Conservation (phyloP, 1,140 invertebrate species). For the Zaprionus gabonicus region DNA sequence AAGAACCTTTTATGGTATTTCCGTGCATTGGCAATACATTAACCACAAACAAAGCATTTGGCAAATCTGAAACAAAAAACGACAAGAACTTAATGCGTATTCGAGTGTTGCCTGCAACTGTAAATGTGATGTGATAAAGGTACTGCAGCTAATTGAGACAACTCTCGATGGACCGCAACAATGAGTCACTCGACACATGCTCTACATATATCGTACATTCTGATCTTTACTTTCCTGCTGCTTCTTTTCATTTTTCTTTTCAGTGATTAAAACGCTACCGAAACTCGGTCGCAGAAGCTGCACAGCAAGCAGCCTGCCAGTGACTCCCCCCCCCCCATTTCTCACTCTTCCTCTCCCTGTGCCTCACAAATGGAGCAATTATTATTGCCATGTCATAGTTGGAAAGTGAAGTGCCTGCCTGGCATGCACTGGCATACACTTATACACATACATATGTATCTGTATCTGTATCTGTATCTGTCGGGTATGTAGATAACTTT, state of each 20-base stretch:
- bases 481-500: constrained; percentile 58
- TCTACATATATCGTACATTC: constrained; percentile 46
- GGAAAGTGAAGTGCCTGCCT: constrained; percentile 70
- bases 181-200: constrained; percentile 61
- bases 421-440: constrained; percentile 31
- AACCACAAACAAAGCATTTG: not conserved
- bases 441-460: constrained; percentile 20
- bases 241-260: constrained; percentile 12
- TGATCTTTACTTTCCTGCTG: constrained; percentile 11
- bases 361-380: constrained; percentile 50
- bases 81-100: constrained; percentile 38
- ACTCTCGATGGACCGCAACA: constrained; percentile 50
- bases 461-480: not conserved
- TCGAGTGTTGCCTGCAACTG: constrained; percentile 35
- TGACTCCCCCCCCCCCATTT: not conserved
- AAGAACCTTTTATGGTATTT: no score
- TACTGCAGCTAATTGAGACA: constrained; percentile 69
- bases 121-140: constrained; percentile 65
- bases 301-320: not conserved
- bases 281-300: constrained; percentile 37
- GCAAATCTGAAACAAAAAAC: constrained; percentile 16
- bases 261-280: constrained; percentile 53
- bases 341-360: not conserved
- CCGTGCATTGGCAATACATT: no score
- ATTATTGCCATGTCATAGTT: constrained; percentile 83